These are phyloP conservation scores for Drosophila sturtevanti DNA, from an alignment of 1,140 invertebrate genomes.

Conservation along the genomic window DNA sequence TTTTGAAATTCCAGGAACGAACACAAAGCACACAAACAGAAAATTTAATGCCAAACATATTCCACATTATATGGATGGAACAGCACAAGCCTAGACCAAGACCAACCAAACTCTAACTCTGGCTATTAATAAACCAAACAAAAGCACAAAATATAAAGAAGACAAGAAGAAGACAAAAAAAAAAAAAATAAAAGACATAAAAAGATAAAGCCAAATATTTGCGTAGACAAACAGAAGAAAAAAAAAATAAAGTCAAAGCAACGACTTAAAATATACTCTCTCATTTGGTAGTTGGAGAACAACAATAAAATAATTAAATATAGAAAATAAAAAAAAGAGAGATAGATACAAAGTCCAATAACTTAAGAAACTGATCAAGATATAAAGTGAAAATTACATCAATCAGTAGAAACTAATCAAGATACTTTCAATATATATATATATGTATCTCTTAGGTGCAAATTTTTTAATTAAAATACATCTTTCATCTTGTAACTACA, in stretches of 20 bases:
- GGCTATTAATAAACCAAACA: slow-evolving; percentile 54
- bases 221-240: slow-evolving; percentile 41
- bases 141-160: slow-evolving; percentile 15
- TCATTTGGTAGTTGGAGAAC: no score
- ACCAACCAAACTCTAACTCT: no score
- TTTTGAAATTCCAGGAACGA: slow-evolving; percentile 1
- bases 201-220: slow-evolving; percentile 64
- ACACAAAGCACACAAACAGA: not conserved
- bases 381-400: no score
- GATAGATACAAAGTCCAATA: no score
- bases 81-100: slow-evolving; percentile 24
- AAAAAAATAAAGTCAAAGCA: not conserved
- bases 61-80: slow-evolving; percentile 28
- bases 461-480: no score
- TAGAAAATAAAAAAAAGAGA: no score
- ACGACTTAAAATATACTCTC: not conserved
- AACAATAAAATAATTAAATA: no score
- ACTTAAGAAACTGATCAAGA: no score
- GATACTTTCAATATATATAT: no score
- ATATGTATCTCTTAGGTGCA: no score
- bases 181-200: slow-evolving; percentile 24
- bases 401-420: no score
- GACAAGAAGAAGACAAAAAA: slow-evolving; percentile 16
- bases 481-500: no score
- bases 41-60: slow-evolving; percentile 31